Evolutionary conservation across 2,113 vertebrate genomes (phyloP).

Genomic region (Lepidothrix coronata): DNA sequence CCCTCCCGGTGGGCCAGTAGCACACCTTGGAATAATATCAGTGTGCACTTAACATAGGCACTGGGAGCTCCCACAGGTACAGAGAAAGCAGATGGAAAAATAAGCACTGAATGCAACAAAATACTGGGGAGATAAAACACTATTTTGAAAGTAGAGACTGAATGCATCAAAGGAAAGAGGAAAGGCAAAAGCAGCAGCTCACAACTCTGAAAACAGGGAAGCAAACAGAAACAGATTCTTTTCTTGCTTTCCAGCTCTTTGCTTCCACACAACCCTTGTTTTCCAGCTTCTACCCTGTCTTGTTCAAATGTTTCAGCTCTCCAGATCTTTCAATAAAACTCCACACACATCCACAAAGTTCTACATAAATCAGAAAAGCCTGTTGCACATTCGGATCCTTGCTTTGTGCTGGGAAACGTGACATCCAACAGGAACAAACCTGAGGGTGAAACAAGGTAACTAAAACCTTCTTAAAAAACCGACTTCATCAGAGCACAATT

Average conservation of each 20-base stretch:
- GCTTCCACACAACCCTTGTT: background rate
- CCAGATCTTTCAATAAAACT: background rate
- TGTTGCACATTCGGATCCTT: background rate
- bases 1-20: fast-evolving
- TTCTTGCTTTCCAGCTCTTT: background rate
- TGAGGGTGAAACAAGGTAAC: background rate
- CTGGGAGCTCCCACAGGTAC: background rate
- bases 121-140: background rate
- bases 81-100: background rate
- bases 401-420: fast-evolving
- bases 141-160: background rate
- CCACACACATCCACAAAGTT: background rate
- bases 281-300: background rate
- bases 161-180: background rate
- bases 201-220: background rate
- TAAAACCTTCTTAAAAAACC: background rate
- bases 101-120: background rate
- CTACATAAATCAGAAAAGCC: background rate
- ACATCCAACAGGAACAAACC: background rate
- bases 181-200: background rate
- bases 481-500: background rate
- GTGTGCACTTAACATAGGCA: background rate
- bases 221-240: background rate
- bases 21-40: background rate
- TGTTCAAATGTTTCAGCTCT: background rate